Base-by-base conservation (phyloP, 2,113 vertebrate species). In the Neotragus moschatus region DNA sequence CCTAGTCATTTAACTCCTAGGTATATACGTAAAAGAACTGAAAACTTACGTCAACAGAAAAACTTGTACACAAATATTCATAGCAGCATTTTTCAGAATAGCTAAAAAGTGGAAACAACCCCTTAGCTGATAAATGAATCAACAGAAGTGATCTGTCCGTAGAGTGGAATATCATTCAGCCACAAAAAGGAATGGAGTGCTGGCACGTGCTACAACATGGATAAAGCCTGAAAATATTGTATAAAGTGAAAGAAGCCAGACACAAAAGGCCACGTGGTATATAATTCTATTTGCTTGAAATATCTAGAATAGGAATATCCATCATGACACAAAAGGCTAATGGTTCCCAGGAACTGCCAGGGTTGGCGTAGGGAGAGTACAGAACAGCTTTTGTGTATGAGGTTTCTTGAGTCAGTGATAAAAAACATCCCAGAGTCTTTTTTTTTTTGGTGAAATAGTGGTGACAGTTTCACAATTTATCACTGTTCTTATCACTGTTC, bases 301-400 rank as follows among this genome's bases (percentile, higher is more conserved):
- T 14, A 36, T 19, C 7, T 39, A 16, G 3, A 82, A 16, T 7
- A 87, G 45, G 33, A 56, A 94, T 28, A 36, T 16, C 13, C 45
- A 17, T 47, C 39, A 1, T 19, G 33, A 43, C 3, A n/a, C 7
- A 75, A 17, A 43, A 58, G 61, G 77, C 30, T 39, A 47, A 17
- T 9, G 49, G 30, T 21, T n/a, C 19, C 43, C 2, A 33, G 73
- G 13, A 3, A 12, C 21, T n/a, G 28, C 43, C 4, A 15, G 73
- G 6, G 33, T 56, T 0, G 30, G 8, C 0, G 10, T n/a, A 81
- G 33, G 10, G 25, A 19, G 11, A 2, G 3, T 19, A 14, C 9
- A 73, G 25, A 70, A 28, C 0, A 36, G 23, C 47, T 21, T 8
- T 3, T 11, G 56, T 2, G 11, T 3, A 10, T 21, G 21, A 23